These are phyloP conservation scores for Thunnus albacares DNA, from an alignment of 2,797 vertebrate genomes.

Conservation along the genomic window DNA sequence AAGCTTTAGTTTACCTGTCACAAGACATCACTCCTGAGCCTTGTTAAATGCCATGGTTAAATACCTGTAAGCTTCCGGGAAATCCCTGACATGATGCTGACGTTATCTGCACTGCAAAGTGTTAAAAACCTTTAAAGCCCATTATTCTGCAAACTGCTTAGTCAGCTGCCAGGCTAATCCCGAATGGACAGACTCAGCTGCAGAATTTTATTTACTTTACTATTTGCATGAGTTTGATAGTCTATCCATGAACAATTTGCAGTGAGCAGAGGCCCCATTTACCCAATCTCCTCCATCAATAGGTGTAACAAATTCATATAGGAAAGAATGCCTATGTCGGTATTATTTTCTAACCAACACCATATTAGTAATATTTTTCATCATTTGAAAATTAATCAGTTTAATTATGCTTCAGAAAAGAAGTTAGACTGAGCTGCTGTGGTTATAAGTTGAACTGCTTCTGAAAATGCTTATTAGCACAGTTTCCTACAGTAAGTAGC, in stretches of 20 bases:
- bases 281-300: neutral
- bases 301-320: conserved; percentile 35
- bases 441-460: conserved; percentile 15
- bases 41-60: conserved; percentile 76
- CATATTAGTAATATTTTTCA: neutral
- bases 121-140: conserved; percentile 82
- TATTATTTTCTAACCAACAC: neutral
- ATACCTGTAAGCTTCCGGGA: conserved; percentile 81
- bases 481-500: conserved; percentile 24
- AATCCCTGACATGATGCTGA: conserved; percentile 82
- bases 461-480: conserved; percentile 15
- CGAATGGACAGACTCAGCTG: conserved; percentile 41
- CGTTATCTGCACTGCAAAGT: conserved; percentile 76
- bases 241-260: conserved; percentile 29
- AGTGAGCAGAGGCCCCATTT: neutral
- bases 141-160: conserved; percentile 68
- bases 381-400: conserved; percentile 9
- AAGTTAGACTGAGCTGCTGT: neutral
- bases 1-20: conserved; percentile 76
- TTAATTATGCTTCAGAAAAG: neutral
- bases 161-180: conserved; percentile 79
- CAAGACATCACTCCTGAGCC: conserved; percentile 73
- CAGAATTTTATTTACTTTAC: conserved; percentile 44
- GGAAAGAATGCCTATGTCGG: neutral
- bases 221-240: conserved; percentile 52